Percentiles rank a stretch among this genome's conserved stretches.
Evolutionary conservation across 2,797 vertebrate genomes (phyloP).

Genomic region (Hapalemur alaotrensis): DNA sequence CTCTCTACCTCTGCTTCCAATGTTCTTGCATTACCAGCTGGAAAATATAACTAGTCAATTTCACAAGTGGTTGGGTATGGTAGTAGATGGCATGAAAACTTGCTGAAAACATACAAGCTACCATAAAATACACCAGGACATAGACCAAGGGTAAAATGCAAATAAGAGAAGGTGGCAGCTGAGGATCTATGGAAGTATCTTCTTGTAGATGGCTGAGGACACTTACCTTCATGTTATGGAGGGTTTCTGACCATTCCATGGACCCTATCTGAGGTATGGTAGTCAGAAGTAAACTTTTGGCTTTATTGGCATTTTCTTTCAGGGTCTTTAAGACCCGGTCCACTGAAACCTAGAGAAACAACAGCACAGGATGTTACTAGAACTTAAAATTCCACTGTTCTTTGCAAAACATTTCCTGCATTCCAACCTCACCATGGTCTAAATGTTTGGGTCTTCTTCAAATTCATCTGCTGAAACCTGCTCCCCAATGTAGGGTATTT

Average conservation of each 20-base stretch:
- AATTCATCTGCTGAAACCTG: background rate
- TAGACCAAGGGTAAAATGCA: background rate
- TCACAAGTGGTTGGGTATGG: background rate
- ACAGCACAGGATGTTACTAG: conserved; percentile 26
- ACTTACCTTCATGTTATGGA: conserved; percentile 91
- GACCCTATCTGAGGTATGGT: conserved; percentile 94
- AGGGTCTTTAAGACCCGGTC: conserved; percentile 97
- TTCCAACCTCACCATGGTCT: background rate
- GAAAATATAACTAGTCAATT: background rate
- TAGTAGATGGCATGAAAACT: background rate
- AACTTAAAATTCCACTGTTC: background rate
- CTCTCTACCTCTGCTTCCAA: background rate
- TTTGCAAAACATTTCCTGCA: background rate
- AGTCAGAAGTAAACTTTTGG: conserved; percentile 95
- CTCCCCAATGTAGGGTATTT: background rate
- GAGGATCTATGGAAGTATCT: background rate
- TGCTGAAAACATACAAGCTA: background rate
- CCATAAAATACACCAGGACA: background rate
- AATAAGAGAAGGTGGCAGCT: background rate
- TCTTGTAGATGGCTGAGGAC: background rate
- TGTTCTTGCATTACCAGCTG: background rate
- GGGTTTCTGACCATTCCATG: conserved; percentile 93
- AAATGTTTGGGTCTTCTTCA: background rate
- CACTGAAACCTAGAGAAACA: conserved; percentile 92
- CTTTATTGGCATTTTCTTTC: conserved; percentile 98